A percentile compares a stretch with the other conserved stretches of the same genome.
Conservation (phyloP, 2,888 invertebrate genomes). For the Pollenia amentaria region DNA sequence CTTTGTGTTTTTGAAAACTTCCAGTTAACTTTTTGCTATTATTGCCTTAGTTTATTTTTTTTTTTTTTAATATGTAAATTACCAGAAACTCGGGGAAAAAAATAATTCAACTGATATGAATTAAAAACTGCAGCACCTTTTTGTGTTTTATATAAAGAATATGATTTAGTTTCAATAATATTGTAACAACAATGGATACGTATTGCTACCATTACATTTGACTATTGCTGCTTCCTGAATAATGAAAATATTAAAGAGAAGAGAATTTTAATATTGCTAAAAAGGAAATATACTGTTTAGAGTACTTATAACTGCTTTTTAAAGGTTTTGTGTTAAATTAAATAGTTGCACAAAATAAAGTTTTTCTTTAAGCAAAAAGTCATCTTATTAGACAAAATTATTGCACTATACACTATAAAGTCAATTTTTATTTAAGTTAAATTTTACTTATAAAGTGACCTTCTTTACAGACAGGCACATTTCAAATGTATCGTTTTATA, state of each 20-base stretch:
- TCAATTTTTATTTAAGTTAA: no score
- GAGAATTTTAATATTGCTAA: no score
- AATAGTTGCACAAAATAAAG: no score
- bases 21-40: conserved; percentile 23
- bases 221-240: not conserved
- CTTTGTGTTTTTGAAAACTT: conserved; percentile 46
- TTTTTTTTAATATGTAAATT: conserved; percentile 48
- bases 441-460: no score
- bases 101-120: conserved; percentile 29
- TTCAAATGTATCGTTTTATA: no score
- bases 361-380: no score
- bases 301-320: no score
- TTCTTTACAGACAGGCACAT: no score
- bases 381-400: no score
- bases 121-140: conserved; percentile 24
- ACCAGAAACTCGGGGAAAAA: not conserved
- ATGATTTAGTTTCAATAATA: conserved; percentile 16
- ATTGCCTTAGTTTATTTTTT: conserved; percentile 23
- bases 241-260: not conserved
- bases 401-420: no score
- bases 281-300: no score
- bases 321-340: no score
- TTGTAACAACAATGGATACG: not conserved
- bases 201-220: not conserved
- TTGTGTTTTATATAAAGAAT: not conserved